These are phyloP conservation scores for Eleutherodactylus coqui DNA, from an alignment of 2,797 vertebrate species.

Conservation along the genomic window DNA sequence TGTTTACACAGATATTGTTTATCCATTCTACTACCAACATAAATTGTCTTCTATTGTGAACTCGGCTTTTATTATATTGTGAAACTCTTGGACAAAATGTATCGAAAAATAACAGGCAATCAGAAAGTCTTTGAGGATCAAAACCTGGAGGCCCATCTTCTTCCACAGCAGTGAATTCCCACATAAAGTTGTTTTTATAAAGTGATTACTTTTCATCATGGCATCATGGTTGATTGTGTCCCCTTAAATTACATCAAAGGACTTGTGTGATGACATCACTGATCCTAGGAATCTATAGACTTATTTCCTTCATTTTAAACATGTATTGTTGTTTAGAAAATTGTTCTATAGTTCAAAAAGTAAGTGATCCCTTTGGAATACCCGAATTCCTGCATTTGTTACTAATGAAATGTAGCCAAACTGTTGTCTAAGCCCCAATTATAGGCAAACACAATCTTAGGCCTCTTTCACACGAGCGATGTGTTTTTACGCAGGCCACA, in stretches of 20 bases:
- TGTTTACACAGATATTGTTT: background rate
- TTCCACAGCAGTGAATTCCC: too few relatives aligned
- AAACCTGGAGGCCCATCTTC: background rate
- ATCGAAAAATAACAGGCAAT: background rate
- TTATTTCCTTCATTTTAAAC: background rate
- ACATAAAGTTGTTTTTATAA: background rate
- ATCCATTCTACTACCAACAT: constrained; percentile 9
- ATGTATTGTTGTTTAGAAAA: background rate
- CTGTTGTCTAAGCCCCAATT: too few relatives aligned
- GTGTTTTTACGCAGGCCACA: too few relatives aligned
- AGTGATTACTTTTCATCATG: background rate
- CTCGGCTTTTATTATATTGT: background rate
- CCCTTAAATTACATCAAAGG: background rate
- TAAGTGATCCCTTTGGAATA: too few relatives aligned
- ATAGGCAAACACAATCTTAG: too few relatives aligned
- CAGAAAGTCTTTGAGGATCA: background rate
- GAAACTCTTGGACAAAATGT: background rate
- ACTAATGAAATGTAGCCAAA: too few relatives aligned
- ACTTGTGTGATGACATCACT: background rate
- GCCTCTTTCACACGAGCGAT: too few relatives aligned
- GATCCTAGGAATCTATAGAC: background rate
- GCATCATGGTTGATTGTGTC: background rate
- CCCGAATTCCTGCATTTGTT: too few relatives aligned
- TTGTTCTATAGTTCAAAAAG: too few relatives aligned
- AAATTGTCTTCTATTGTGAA: background rate